Evolutionary conservation across 2,888 invertebrate species (phyloP), one percentile per base, ranked within the genome.

Genomic region (Melanchra persicariae): DNA sequence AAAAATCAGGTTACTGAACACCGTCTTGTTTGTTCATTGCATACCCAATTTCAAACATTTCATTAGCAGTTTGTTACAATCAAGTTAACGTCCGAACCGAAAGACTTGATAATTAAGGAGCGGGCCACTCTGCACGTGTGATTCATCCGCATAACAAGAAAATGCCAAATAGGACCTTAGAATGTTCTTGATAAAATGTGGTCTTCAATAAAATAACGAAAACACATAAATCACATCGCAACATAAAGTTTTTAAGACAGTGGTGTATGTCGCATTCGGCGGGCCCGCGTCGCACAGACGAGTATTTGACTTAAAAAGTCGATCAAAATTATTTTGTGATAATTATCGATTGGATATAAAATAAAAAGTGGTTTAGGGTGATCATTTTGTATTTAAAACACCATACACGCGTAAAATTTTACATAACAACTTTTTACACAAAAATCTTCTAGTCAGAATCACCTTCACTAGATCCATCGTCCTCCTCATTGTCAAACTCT

Each of bases 181-280:
- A 49, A 64, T 59, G 51, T 74, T 75, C 61, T 59, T 58, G 17
- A 64, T 70, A 60, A 26, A 78, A 69, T 61, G 45, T 65, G 51
- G 37, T 51, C 7, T 71, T 63, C 47, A 70, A 79, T 68, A 78
- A 79, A 70, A 77, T 63, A 69, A 74, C 26, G 57, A 74, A 79
- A 81, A 76, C 70, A 67, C 82, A 86, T 88, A 87, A 88, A 88
- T 88, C 86, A 88, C 69, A 68, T 64, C 55, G 79, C 71, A 75
- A 83, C 86, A 85, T 87, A 76, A 86, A 86, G 76, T 87, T 88
- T 85, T 87, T 81, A 79, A 84, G 67, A 73, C 43, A 49, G 73
- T 66, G 74, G 74, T 71, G 79, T 72, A 70, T 74, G 75, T 77
- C 74, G 78, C 84, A 85, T 78, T 84, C 70, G 79, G 59, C 81